Evolutionary conservation across 1,140 invertebrate species (phyloP), one percentile per base, ranked within the genome.

Genomic region (Gyrodactylus bullatarudis): DNA sequence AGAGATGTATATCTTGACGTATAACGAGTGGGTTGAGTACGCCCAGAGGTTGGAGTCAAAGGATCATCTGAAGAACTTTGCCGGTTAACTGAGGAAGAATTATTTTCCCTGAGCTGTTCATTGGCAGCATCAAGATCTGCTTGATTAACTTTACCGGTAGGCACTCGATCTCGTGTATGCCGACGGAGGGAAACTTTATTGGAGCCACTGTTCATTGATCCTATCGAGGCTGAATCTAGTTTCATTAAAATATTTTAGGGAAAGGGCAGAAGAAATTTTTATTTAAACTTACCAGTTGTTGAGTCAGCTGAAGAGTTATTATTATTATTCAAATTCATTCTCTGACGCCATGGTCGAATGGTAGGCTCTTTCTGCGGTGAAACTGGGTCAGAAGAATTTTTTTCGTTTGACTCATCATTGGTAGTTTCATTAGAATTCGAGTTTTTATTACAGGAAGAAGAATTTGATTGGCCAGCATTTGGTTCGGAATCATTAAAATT

Each of bases 71-170:
- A 54, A n/a, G 34, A 54, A 54, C n/a, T 54, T 54, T 54, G 34
- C 34, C 34, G 34, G 34, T 26, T 71, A 1, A 20, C 26, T 1
- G 70, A 8, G 1, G 1, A 2, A 24, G 21, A n/a, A 23, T 1
- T 1, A 1, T 20, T 25, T 26, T 71, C 24, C 21, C 21, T 69
- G 8, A 71, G 21, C 24, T 71, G 21, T 26, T 21, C 21, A 1
- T 71, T 21, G 20, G 70, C 70, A 23, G 70, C 70, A 21, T 71
- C 21, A 24, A 71, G 21, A 26, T 71, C 70, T 24, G 21, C 24
- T 71, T 23, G 24, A 71, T 71, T 24, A n/a, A 71, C 24, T 71
- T 21, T 71, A 1, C 70, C 70, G n/a, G 70, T 71, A 26, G 70
- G 70, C 20, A 24, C 21, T 16, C 70, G 21, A 20, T 71, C 70